Base-by-base conservation (phyloP, 1,140 invertebrate species). In the Oreohelix idahoensis region DNA sequence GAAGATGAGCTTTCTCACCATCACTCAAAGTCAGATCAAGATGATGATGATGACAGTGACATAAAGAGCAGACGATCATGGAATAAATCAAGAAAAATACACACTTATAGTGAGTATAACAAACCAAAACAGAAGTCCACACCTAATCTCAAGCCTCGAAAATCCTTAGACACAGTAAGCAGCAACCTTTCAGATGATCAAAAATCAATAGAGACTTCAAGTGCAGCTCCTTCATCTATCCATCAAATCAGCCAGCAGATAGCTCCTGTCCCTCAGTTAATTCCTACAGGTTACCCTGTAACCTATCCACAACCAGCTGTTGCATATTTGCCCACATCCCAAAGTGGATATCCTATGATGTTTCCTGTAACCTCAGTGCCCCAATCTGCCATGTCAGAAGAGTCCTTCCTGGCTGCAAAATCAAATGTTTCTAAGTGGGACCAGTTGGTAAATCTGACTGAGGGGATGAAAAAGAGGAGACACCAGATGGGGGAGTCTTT, bases 371-470 rank as follows among this genome's bases (percentile, higher is more conserved):
- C 39, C 2, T 42, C 35, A 26, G 20, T 79, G 53, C 29, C 32
- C 17, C n/a, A 79, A 13, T 49, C 70, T 45, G 38, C 80, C n/a
- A 63, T 82, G 5, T 42, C 70, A 17, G 70, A 42, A 35, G 75
- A 82, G 23, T 66, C 79, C 4, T 15, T 26, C 20, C 4, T 38
- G 5, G 45, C n/a, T 17, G 13, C 66, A 32, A n/a, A 81, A 51
- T 45, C 70, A 74, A 38, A 39, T 35, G 51, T 11, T 1, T 74
- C 80, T 13, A 73, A 75, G 38, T 82, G 80, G 80, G 80, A 82
- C 51, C 45, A 82, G 42, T 38, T 82, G 69, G 80, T 82, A 10
- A 63, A 51, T 29, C 13, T 82, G 32, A 82, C 80, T 13, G 80
- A 82, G 17, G 71, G 71, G 49, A 63, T 53, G 71, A 82, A 82